Percentiles rank a stretch among this genome's conserved stretches.
phyloP scores from a whole-genome alignment of 2,888 invertebrate species.

The Pseudolycoriella hygida region DNA sequence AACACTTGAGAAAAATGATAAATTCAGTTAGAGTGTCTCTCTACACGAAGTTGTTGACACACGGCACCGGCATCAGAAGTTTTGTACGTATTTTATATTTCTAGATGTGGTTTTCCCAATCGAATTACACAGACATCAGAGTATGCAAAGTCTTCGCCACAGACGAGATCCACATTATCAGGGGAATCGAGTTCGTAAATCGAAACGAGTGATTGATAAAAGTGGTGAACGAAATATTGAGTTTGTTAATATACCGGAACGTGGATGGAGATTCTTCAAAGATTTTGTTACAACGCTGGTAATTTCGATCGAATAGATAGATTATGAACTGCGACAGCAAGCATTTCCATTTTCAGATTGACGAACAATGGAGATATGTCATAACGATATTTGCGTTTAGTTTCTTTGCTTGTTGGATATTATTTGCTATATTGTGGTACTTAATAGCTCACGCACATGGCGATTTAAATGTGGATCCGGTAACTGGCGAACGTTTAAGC shows the following conservation, averaged over 20 bases:
- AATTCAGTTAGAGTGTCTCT: neutral
- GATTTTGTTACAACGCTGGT: conserved; percentile 80
- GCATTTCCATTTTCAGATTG: conserved; percentile 23
- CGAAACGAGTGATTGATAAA: conserved; percentile 22
- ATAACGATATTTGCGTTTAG: conserved; percentile 68
- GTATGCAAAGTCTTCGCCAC: neutral
- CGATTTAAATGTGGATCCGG: conserved; percentile 42
- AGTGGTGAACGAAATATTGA: conserved; percentile 24
- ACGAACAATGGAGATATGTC: conserved; percentile 79
- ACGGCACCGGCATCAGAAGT: too few species aligned
- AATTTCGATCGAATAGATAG: conserved; percentile 34
- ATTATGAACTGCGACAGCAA: neutral
- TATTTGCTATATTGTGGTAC: conserved; percentile 35
- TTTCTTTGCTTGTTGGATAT: conserved; percentile 63
- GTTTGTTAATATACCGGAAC: conserved; percentile 35
- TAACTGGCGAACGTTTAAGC: conserved; percentile 31
- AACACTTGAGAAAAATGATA: neutral
- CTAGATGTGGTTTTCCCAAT: neutral
- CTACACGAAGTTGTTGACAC: too few species aligned
- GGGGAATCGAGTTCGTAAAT: neutral
- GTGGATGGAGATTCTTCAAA: conserved; percentile 55
- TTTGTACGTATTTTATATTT: neutral
- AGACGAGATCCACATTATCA: neutral
- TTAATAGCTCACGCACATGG: conserved; percentile 34
- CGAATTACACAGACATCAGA: neutral